Evolutionary conservation across 2,797 vertebrate species (phyloP), one percentile per base, ranked within the genome.

Genomic region (Myiotriccus ornatus): DNA sequence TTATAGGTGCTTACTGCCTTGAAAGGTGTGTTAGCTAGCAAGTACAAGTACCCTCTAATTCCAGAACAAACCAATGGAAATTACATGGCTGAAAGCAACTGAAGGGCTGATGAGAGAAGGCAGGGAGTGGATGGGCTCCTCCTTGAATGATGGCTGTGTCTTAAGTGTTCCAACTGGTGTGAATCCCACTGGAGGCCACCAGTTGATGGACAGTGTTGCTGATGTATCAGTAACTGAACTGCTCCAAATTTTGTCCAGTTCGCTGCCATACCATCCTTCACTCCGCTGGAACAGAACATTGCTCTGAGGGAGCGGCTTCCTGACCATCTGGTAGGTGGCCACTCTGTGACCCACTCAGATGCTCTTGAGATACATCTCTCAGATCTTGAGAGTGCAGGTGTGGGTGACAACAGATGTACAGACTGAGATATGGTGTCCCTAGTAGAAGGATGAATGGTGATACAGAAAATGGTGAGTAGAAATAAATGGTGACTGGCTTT

Each of bases 371-470:
- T 23, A 35, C 34, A 8, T 15, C 41, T 30, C 53, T n/a, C 4
- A 14, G 28, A 32, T 10, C 47, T 30, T 5, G 14, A 25, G 50
- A 62, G 41, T 0, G 0, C 30, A 10, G 15, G 4, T 2, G 11
- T 7, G 23, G 65, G 44, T 68, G 67, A 37, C 6, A 44, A 44
- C 32, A 65, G 19, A 32, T 1, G 3, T 13, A 21, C 25, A n/a
- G 37, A 27, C 46, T 12, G 19, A 64, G 25, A 22, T 8, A 2
- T 1, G 10, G 23, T 10, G 22, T 43, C 21, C 44, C 34, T 20
- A 12, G 9, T 0, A 34, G 35, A 67, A 64, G 32, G 21, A 65
- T 23, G 44, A 75, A 68, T 8, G 16, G 78, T 6, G 27, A 39
- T 0, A 14, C 5, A 55, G 15, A 41, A 77, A 77, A 34, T 4